Evolutionary conservation across 2,888 invertebrate genomes (phyloP).

Genomic region (Apeira syringaria): DNA sequence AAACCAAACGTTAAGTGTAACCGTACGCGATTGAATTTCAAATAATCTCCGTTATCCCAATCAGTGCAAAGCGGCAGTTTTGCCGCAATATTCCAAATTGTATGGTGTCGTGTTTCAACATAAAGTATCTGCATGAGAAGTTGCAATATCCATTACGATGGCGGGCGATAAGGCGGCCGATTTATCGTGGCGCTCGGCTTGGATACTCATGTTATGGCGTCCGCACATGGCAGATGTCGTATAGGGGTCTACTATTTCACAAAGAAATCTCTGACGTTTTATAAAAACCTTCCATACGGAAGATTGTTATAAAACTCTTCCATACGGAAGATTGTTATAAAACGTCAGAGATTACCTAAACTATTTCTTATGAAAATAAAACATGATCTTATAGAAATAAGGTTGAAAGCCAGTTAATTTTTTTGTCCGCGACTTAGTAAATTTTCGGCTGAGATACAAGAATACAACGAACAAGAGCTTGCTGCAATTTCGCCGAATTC

Average conservation of each 20-base stretch:
- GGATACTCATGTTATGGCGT: background rate
- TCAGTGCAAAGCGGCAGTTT: constrained; percentile 7
- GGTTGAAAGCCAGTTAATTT: no score
- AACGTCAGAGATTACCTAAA: no score
- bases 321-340: no score
- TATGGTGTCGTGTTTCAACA: constrained; percentile 27
- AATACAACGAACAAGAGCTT: constrained; percentile 7
- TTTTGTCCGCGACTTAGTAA: background rate
- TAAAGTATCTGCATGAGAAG: constrained; percentile 47
- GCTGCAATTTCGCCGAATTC: constrained; percentile 14
- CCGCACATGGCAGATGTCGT: background rate
- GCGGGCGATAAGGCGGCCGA: constrained; percentile 55
- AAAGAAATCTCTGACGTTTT: no score
- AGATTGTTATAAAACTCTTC: no score
- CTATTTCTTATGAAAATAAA: no score
- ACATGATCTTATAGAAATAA: no score
- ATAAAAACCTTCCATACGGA: no score
- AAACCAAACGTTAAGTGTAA: no score
- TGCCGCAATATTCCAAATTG: constrained; percentile 16
- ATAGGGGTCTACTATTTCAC: constrained; percentile 1
- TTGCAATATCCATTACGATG: constrained; percentile 55
- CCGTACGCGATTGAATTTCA: constrained; percentile 6
- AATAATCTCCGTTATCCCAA: constrained; percentile 8
- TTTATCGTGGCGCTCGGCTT: constrained; percentile 47
- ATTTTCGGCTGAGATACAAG: constrained; percentile 4